Conservation (phyloP, 2,797 vertebrate genomes). For the Moxostoma hubbsi region DNA sequence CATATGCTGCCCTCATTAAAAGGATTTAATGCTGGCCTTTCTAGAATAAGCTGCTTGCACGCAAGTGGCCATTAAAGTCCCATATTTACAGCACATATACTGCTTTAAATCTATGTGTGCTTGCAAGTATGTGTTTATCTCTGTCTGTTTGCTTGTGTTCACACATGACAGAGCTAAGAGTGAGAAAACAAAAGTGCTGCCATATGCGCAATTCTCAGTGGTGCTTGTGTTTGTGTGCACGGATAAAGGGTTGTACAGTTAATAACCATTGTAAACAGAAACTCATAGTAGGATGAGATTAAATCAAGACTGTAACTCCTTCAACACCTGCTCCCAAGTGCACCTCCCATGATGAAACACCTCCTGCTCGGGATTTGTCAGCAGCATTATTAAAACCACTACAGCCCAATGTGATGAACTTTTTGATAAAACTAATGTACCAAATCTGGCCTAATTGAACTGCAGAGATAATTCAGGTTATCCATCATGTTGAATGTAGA, state of each 20-base stretch:
- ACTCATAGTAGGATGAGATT: constrained; percentile 32
- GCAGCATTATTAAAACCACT: constrained; percentile 46
- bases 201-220: constrained; percentile 1
- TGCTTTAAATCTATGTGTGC: constrained; percentile 47
- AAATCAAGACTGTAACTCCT: constrained; percentile 41
- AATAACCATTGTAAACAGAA: constrained; percentile 38
- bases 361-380: constrained; percentile 40
- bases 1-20: constrained; percentile 60
- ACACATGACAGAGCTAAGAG: constrained; percentile 34
- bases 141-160: constrained; percentile 30
- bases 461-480: constrained; percentile 53
- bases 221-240: constrained; percentile 8
- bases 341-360: constrained; percentile 47
- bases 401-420: constrained; percentile 51
- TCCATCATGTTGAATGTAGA: constrained; percentile 37
- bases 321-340: constrained; percentile 24
- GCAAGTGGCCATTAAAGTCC: constrained; percentile 46
- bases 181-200: constrained; percentile 19
- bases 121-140: constrained; percentile 32
- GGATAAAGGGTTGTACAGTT: constrained; percentile 13
- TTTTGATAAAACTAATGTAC: constrained; percentile 62
- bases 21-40: constrained; percentile 56
- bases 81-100: constrained; percentile 56
- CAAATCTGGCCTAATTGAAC: constrained; percentile 61
- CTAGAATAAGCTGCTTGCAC: constrained; percentile 54